Evolutionary conservation across 23 tunicate species (phyloP).

Genomic region (Halocynthia roretzi): DNA sequence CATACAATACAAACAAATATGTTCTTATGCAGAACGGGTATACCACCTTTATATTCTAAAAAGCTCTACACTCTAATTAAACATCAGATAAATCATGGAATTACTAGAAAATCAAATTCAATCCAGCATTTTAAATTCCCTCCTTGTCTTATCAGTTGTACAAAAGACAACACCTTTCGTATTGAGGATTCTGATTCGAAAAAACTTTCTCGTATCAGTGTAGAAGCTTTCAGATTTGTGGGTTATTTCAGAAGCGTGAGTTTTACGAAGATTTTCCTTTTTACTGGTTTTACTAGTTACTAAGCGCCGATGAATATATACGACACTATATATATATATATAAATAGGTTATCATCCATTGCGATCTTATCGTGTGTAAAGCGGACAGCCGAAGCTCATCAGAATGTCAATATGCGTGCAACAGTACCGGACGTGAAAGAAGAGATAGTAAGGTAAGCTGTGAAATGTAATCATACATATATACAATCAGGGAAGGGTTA

Average conservation of each 20-base stretch:
- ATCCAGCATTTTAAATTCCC: no score
- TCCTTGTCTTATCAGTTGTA: conserved; percentile 12
- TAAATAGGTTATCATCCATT: conserved; percentile 31
- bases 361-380: conserved; percentile 36
- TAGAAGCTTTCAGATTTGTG: conserved; percentile 38
- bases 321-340: neutral
- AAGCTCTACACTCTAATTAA: no score
- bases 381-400: conserved; percentile 27
- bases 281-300: neutral
- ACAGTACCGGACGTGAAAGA: neutral
- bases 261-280: neutral
- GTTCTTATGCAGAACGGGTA: conserved; percentile 34
- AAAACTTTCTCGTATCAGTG: conserved; percentile 40
- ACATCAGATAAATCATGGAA: no score
- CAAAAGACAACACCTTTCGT: conserved; percentile 25
- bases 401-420: conserved; percentile 30
- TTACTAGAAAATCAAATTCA: no score
- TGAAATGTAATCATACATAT: no score
- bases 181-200: conserved; percentile 13
- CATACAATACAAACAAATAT: conserved; percentile 24
- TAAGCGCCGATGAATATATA: neutral
- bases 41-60: no score
- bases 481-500: no score
- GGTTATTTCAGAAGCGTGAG: conserved; percentile 18
- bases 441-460: no score